These are phyloP conservation scores for Oscheius sp. DNA, from an alignment of 2,888 invertebrate species.

Conservation along the genomic window DNA sequence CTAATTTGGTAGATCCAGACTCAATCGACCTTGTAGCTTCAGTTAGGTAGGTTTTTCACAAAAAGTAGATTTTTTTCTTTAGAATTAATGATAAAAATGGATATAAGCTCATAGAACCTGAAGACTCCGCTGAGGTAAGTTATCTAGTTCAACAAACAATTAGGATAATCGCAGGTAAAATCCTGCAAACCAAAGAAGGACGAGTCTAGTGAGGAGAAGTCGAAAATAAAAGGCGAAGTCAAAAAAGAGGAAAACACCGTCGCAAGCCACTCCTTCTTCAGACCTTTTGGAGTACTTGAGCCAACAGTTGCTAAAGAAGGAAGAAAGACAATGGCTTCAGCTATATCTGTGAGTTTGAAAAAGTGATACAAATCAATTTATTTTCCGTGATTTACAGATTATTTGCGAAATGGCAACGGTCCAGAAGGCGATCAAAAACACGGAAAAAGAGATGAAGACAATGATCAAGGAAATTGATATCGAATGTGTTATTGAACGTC, in stretches of 20 bases:
- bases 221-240: neutral
- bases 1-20: constrained; percentile 14
- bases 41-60: neutral
- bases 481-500: constrained; percentile 1
- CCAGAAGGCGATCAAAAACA: constrained; percentile 1
- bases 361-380: neutral
- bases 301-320: constrained; percentile 40
- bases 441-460: constrained; percentile 13
- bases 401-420: constrained; percentile 18
- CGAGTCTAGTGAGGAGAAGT: neutral
- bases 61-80: neutral
- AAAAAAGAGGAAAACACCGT: constrained; percentile 18
- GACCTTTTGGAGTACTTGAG: constrained; percentile 49
- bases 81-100: neutral
- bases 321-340: constrained; percentile 30
- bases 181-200: neutral
- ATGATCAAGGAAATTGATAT: neutral
- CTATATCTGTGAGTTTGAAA: constrained; percentile 29
- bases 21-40: neutral
- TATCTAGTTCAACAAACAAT: neutral
- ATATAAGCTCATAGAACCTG: neutral
- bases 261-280: too few species aligned
- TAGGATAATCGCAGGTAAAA: neutral
- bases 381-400: constrained; percentile 7
- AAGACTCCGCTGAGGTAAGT: neutral